Base-by-base conservation (phyloP, 1,140 invertebrate species). In the Scaptodrosophila lebanonensis region DNA sequence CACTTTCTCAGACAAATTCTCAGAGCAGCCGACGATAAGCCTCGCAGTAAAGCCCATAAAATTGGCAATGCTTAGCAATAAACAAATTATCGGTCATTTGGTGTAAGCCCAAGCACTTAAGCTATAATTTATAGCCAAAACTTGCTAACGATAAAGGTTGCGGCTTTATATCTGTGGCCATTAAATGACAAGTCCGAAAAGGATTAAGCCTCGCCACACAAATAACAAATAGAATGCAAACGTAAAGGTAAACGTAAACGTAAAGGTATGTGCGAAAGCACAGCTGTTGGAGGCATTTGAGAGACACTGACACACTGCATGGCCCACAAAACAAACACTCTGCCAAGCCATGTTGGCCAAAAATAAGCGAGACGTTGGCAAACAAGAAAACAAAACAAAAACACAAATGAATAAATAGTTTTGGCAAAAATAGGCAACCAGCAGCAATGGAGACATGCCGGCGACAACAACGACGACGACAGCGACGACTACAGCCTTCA, bases 51-150 rank as follows among this genome's bases (percentile, higher is more conserved):
- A 5, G 27, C 8, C 43, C 51, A 7, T 18, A 30, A 58, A 22
- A 43, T 52, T 43, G 40, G 50, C 53, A 35, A 47, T 56, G 56
- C 52, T 51, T 38, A 63, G 38, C 57, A 62, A 68, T 69, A 56
- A 65, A 75, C 50, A 69, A 72, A 61, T 73, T 53, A 69, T 53
- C 60, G 60, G n/a, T 15, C 11, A 8, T 25, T 25, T 25, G 22
- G 22, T 25, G 3, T 4, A 25, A 25, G 8, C 40, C 9, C 3
- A 22, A 15, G 25, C n/a, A 9, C 25, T 45, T 38, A 44, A 40
- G 57, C 2, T 5, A 27, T 36, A 56, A 72, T 72, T 72, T 66
- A 72, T 67, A 39, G 17, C 32, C 40, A 54, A 40, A 60, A n/a
- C n/a, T 60, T 54, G 57, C 40, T 40, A 20, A 33, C 39, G 56